Evolutionary conservation across 2,797 vertebrate species (phyloP), one percentile per base, ranked within the genome.

Genomic region (Paratrypauchen microcephalus): DNA sequence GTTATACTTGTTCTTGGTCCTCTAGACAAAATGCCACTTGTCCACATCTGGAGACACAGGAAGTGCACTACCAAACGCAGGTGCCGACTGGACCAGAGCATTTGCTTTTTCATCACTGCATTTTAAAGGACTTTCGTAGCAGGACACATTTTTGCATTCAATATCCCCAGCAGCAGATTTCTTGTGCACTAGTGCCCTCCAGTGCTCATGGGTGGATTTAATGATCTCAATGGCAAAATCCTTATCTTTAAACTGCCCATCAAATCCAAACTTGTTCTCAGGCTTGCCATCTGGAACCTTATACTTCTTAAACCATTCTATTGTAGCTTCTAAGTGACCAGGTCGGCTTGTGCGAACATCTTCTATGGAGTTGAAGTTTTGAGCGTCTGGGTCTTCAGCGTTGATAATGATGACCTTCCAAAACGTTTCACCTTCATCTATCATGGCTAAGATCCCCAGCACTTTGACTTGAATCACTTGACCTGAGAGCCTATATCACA

Each of bases 381-480:
- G 85, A 47, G 96, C 95, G 50, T 98, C 96, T n/a, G 95, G 95
- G 78, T 99, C 98, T 63, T 95, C 90, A 1, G 78, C 85, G 70
- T 95, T 94, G 66, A 99, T 97, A 74, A 95, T 97, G 32, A 99
- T 97, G 80, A 99, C 84, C 83, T 99, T 99, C 97, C 97, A 99
- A 77, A 99, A 97, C 65, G 95, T 98, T 88, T 99, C 96, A 71
- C 94, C 95, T 82, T 98, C 94, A 86, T 99, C 98, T 32, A 99
- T 94, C 90, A 99, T 94, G 69, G 91, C 97, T 91, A 99, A 77
- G 84, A 95, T 83, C 52, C 97, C 97, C 13, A 99, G 92, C 41
- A 97, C 94, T 77, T 99, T 99, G 63, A 99, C 96, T 69, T 91
- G 94, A 83, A 99, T 91, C 70, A 99, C 92, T 66, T 98, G 95